A percentile compares a stretch with the other conserved stretches of the same genome.
Evolutionary conservation across 2,888 invertebrate genomes (phyloP).

Genomic region (Orchesella flavescens): DNA sequence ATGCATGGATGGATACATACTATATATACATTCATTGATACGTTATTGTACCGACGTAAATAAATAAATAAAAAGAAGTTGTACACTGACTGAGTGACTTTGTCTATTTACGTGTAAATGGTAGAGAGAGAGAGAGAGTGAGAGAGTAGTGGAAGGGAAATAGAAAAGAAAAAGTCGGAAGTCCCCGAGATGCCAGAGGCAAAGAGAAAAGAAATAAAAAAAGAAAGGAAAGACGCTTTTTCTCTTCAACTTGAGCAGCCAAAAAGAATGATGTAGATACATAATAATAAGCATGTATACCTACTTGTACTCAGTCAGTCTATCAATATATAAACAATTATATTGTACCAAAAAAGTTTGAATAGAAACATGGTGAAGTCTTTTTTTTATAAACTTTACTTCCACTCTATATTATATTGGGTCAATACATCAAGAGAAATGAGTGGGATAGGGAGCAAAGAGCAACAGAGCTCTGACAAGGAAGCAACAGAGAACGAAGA

Average conservation of each 20-base stretch:
- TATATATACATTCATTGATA: background rate
- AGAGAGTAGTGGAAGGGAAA: background rate
- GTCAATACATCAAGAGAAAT: constrained; percentile 37
- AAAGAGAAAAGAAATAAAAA: constrained; percentile 29
- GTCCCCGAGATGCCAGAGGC: constrained; percentile 42
- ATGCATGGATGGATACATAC: constrained; percentile 6
- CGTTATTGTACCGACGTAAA: constrained; percentile 26
- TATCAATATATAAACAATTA: background rate
- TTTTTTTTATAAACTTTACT: too few species aligned
- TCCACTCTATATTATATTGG: background rate
- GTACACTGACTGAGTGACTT: background rate
- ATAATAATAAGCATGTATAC: too few species aligned
- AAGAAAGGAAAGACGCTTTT: constrained; percentile 32
- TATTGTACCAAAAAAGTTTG: background rate
- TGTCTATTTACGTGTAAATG: constrained; percentile 13
- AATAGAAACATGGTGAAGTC: too few species aligned
- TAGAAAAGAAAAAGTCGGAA: constrained; percentile 10
- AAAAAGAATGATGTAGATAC: background rate
- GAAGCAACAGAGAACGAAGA: constrained; percentile 10
- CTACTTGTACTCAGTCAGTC: background rate
- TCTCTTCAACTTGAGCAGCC: constrained; percentile 4
- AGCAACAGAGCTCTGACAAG: constrained; percentile 20
- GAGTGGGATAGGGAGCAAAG: constrained; percentile 13
- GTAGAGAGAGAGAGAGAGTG: constrained; percentile 25
- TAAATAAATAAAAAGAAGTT: constrained; percentile 33